Evolutionary conservation across 2,888 invertebrate species (phyloP).

Genomic region (Rhagonycha fulva): DNA sequence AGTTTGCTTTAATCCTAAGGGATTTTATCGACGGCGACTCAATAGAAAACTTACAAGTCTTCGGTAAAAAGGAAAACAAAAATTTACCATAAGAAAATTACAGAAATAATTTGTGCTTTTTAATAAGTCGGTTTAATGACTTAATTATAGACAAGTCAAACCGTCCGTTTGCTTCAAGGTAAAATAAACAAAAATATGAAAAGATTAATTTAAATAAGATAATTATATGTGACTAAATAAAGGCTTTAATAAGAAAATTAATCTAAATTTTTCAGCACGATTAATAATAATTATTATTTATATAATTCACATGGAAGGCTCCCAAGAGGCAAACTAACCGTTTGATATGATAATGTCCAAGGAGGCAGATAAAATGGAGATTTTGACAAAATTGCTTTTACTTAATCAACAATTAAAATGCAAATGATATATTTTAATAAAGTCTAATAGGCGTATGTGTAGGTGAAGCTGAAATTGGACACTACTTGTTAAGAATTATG

Average conservation of each 20-base stretch:
- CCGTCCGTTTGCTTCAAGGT: neutral
- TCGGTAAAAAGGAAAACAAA: neutral
- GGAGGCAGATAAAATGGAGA: slow-evolving; percentile 4
- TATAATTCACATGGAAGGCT: neutral
- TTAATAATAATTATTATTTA: neutral
- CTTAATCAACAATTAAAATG: slow-evolving; percentile 17
- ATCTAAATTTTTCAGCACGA: neutral
- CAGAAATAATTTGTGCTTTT: neutral
- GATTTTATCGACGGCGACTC: neutral
- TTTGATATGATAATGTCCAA: slow-evolving; percentile 6
- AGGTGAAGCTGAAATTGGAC: slow-evolving; percentile 13
- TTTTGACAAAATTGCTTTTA: slow-evolving; percentile 14
- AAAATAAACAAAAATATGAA: neutral
- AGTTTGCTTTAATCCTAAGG: neutral
- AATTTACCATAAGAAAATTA: neutral
- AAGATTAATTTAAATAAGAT: neutral
- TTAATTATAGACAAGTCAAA: neutral
- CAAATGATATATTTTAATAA: slow-evolving; percentile 13
- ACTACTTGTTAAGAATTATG: slow-evolving; percentile 8
- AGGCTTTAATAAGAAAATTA: neutral
- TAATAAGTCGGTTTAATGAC: neutral
- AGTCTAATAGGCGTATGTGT: slow-evolving; percentile 14
- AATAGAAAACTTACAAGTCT: neutral
- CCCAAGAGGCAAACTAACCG: slow-evolving; percentile 4
- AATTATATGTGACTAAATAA: neutral